Evolutionary conservation across 1,140 invertebrate species (phyloP).

Genomic region (Lucilia sericata): DNA sequence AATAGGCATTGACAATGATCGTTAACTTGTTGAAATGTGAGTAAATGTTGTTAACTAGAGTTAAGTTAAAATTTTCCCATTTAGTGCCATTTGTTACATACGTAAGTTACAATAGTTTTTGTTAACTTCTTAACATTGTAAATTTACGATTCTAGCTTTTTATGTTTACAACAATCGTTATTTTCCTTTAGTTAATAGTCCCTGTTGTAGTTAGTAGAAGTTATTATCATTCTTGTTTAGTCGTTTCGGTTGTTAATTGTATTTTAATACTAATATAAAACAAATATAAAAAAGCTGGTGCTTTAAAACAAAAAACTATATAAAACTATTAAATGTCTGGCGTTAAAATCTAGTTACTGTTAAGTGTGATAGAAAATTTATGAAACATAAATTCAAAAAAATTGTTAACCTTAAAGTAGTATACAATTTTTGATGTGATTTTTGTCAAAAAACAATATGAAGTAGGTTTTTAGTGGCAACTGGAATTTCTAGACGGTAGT

Average conservation of each 20-base stretch:
- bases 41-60: background rate
- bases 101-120: background rate
- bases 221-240: background rate
- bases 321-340: background rate
- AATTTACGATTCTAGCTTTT: background rate
- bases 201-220: background rate
- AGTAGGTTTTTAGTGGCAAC: no score
- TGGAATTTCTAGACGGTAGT: no score
- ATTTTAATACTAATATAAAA: background rate
- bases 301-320: background rate
- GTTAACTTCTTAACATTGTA: background rate
- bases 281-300: background rate
- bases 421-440: no score
- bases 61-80: background rate
- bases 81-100: background rate
- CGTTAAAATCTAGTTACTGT: background rate
- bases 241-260: background rate
- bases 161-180: background rate
- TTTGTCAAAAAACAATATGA: no score
- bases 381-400: no score
- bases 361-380: no score
- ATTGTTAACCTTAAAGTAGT: no score
- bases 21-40: background rate
- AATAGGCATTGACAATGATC: conserved; percentile 17
- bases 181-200: background rate